phyloP scores from a whole-genome alignment of 2,888 invertebrate genomes.

The Cephus spinipes region DNA sequence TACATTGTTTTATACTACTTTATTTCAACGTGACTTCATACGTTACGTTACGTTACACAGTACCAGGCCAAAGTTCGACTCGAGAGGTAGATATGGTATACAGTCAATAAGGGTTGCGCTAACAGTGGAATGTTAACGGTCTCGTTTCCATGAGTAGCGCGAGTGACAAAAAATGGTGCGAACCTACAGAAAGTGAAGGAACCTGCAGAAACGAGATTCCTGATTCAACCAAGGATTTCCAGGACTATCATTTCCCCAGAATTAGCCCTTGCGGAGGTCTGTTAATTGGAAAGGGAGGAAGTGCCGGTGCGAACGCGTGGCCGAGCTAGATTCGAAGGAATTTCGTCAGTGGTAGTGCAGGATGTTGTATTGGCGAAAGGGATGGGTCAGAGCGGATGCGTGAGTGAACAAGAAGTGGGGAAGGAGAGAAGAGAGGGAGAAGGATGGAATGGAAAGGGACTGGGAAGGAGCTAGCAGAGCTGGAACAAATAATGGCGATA shows the following conservation, averaged over 20 bases:
- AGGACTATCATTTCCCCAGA: not conserved
- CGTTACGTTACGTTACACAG: not conserved
- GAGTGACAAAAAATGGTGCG: no score
- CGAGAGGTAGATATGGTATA: not conserved
- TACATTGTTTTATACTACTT: not conserved
- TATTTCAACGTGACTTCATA: not conserved
- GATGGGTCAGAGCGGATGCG: not conserved
- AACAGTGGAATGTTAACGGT: not conserved
- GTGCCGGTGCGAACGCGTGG: no score
- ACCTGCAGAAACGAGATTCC: not conserved
- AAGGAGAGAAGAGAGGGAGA: not conserved
- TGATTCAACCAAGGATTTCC: not conserved
- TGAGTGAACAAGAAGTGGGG: not conserved
- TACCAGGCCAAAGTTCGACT: not conserved
- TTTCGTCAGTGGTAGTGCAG: not conserved
- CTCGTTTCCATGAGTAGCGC: not conserved
- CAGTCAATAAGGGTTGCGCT: not conserved
- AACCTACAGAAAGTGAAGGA: not conserved
- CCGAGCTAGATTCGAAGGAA: no score
- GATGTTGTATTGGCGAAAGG: not conserved
- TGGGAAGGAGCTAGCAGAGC: conserved; percentile 30
- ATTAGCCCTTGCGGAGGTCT: not conserved
- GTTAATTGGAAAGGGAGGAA: not conserved
- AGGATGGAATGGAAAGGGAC: conserved; percentile 16
- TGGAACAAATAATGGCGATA: conserved; percentile 56